Base-by-base conservation (phyloP, 2,888 invertebrate species). In the Sinotaia quadrata region DNA sequence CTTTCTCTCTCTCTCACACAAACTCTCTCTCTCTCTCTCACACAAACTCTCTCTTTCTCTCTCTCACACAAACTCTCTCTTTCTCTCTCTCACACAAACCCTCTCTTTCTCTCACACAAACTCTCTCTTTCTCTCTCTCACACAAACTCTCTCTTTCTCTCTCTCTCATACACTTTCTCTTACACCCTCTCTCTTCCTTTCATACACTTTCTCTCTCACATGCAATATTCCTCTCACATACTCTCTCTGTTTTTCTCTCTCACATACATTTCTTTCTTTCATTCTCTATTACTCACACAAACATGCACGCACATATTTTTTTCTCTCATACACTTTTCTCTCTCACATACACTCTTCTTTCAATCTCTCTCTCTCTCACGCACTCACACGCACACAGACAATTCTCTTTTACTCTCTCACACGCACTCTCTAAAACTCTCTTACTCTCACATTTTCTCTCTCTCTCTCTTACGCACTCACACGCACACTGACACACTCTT, bases 391-490 rank as follows among this genome's bases (percentile, higher is more conserved):
- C n/a, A n/a, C n/a, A n/a, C 12, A n/a, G 31, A 12, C 12, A 8
- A 24, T 12, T n/a, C 31, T 12, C 54, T 10, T 31, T 12, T n/a
- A 29, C 54, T 29, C 54, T 10, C 54, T 15, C 31, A 29, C 54
- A 21, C 51, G 21, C 51, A 8, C 51, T 21, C 51, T 8, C 51
- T 8, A 12, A n/a, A 12, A 15, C 51, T n/a, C 51, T 51, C 51
- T n/a, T 21, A 15, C 51, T 51, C 51, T n/a, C 51, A 51, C 51
- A 51, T 21, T n/a, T 21, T n/a, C 51, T 51, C 51, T n/a, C 51
- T n/a, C 51, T n/a, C 51, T 51, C 51, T n/a, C 51, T n/a, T 21
- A n/a, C 51, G 7, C 51, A 15, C 51, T 51, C 51, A 51, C 51
- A 15, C 51, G 21, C 51, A 15, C 51, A n/a, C 51, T n/a, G 18